Evolutionary conservation across 1,140 invertebrate species (phyloP), one percentile per base, ranked within the genome.

Genomic region (Cyphomyrmex costatus): DNA sequence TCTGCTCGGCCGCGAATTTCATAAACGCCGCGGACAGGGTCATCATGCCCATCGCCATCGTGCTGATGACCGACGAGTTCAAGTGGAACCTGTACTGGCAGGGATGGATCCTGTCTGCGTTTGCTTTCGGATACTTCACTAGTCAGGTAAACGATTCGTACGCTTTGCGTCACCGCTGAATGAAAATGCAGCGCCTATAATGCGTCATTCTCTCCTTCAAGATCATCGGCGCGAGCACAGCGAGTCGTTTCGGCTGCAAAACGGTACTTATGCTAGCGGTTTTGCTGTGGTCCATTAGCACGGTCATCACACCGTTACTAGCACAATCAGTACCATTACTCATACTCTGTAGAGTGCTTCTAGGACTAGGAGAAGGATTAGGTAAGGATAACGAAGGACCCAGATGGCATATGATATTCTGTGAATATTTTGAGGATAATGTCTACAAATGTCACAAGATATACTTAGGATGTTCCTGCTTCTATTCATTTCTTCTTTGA

Each of bases 11-110:
- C 74, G 97, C 97, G 24, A 98, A 98, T 94, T 97, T 98, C 88
- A 98, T 98, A 86, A 98, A 98, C 94, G 96, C 97, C 58, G 97
- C 97, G 2, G 97, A 98, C 94, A 93, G 97, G 85, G 97, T 98
- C 24, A 97, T 98, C 66, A 98, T 98, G 97, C 97, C 97, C 1
- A 97, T 98, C 65, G 97, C 97, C 16, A 97, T 98, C 84, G 96
- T 98, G 49, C 97, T 96, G 1, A 98, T 98, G 97, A 96, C 96
- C 2, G 96, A 97, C 92, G 95, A 97, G 92, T 98, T 96, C 92
- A 96, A 97, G 56, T 98, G 97, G 97, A 96, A 95, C 88, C 92
- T 98, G 27, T 96, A 97, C 90, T 96, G 96, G 92, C 97, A 98
- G 93, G 97, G 97, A 84, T 98, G 97, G 97, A 97, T 98, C 73